Conservation (phyloP, 2,113 vertebrate genomes). For the Pelecanus crispus region DNA sequence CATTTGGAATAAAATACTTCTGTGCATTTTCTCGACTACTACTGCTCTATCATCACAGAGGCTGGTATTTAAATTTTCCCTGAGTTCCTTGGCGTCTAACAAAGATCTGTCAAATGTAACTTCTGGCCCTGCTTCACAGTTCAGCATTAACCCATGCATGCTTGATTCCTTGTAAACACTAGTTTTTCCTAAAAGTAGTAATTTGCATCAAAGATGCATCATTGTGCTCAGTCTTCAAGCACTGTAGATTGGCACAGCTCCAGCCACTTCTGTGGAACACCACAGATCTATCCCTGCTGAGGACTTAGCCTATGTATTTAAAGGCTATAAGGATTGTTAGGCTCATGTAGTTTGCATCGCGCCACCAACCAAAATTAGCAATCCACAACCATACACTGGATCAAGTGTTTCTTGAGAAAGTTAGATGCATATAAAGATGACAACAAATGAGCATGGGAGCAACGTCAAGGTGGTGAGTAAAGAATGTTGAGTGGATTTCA, state of each 20-base stretch:
- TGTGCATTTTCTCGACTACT: not conserved
- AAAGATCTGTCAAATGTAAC: not conserved
- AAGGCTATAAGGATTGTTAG: not conserved
- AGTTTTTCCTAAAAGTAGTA: not conserved
- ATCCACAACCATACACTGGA: not conserved
- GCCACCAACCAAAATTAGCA: not conserved
- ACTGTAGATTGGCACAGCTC: not conserved
- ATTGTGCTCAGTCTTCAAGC: not conserved
- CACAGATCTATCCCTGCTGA: not conserved
- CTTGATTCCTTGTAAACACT: not conserved
- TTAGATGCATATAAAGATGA: not conserved
- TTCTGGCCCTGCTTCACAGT: not conserved
- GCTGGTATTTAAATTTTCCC: not conserved
- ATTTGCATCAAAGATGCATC: not conserved
- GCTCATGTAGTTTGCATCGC: not conserved
- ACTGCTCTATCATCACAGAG: not conserved
- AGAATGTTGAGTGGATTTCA: not conserved
- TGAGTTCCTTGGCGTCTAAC: not conserved
- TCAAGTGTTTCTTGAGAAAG: not conserved
- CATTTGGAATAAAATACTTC: not conserved
- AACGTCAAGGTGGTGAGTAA: not conserved
- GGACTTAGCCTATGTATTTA: not conserved
- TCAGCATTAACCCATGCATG: not conserved
- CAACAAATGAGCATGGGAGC: not conserved
- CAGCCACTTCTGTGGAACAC: not conserved